Evolutionary conservation across 2,888 invertebrate species (phyloP).

Genomic region (Holacanthella duospinosa): DNA sequence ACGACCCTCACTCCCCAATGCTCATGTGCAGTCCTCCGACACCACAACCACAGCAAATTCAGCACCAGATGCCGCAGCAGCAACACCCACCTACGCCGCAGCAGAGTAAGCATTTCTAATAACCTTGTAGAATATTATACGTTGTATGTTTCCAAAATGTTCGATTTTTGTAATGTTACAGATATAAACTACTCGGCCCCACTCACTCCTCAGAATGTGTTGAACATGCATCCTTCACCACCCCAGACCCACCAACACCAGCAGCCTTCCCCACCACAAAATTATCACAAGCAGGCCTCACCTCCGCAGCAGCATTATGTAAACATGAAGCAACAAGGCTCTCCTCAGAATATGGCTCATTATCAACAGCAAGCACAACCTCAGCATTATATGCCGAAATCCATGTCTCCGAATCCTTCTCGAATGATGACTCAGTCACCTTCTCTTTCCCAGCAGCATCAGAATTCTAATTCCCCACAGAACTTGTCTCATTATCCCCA

Average conservation of each 20-base stretch:
- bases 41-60: conserved; percentile 24
- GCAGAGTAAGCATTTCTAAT: conserved; percentile 17
- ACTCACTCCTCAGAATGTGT: conserved; percentile 29
- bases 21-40: conserved; percentile 33
- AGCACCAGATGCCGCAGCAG: conserved; percentile 4
- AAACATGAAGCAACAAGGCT: conserved; percentile 15
- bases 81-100: conserved; percentile 31
- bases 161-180: too few relatives aligned
- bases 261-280: conserved; percentile 37
- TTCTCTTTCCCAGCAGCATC: conserved; percentile 40
- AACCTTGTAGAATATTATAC: conserved; percentile 1
- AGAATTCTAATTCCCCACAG: conserved; percentile 41
- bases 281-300: conserved; percentile 39
- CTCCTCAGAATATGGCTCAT: conserved; percentile 29
- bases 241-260: conserved; percentile 41
- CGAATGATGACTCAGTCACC: conserved; percentile 40
- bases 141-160: neutral
- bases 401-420: conserved; percentile 34
- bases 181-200: conserved; percentile 25
- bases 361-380: conserved; percentile 28
- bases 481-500: conserved; percentile 37
- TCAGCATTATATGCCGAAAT: conserved; percentile 33
- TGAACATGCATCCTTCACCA: conserved; percentile 43
- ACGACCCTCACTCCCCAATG: conserved; percentile 30
- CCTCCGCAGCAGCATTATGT: conserved; percentile 37